Conservation (phyloP, 2,113 vertebrate genomes). For the Pelvicachromis taeniatus region DNA sequence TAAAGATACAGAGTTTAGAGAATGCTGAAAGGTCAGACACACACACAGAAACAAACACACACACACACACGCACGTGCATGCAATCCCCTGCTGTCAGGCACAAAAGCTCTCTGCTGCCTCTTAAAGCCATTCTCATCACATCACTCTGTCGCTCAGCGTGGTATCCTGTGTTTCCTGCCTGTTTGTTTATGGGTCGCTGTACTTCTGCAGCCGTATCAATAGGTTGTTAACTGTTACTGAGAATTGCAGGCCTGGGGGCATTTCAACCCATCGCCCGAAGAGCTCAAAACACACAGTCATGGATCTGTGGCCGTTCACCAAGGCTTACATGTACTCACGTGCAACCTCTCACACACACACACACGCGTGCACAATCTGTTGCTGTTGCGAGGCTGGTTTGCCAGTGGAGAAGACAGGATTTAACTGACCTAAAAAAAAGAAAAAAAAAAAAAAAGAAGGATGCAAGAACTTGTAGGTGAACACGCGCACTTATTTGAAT, state of each 20-base stretch:
- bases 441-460: not conserved
- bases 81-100: not conserved
- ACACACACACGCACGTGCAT: not conserved
- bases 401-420: constrained; percentile 2
- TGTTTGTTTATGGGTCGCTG: constrained; percentile 26
- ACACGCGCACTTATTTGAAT: constrained; percentile 56
- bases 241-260: constrained; percentile 15
- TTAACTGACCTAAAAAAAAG: constrained; percentile 36
- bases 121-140: not conserved
- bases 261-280: not conserved
- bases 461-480: constrained; percentile 34
- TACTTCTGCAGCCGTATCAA: constrained; percentile 29
- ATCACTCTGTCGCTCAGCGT: not conserved
- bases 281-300: not conserved
- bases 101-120: not conserved
- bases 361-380: fast-evolving
- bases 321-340: not conserved
- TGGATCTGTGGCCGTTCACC: not conserved
- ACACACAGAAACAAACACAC: not conserved
- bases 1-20: not conserved
- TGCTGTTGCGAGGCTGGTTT: not conserved
- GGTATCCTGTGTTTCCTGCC: constrained; percentile 22
- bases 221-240: constrained; percentile 39
- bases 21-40: not conserved
- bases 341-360: not conserved